phyloP scores from a whole-genome alignment of 2,797 vertebrate genomes.

The Clarias fuscus region DNA sequence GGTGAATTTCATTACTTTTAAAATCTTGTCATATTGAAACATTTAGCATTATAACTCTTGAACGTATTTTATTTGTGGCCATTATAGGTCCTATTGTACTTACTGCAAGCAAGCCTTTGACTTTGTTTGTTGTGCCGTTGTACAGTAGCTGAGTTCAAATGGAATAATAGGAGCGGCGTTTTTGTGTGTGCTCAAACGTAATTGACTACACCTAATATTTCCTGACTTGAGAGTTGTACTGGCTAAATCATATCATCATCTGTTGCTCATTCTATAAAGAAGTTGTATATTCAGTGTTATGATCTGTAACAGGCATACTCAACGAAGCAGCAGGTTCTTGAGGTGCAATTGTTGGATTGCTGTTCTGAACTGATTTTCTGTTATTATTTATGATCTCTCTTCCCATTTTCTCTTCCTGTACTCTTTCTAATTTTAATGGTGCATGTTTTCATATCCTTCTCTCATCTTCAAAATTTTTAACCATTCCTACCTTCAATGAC shows the following conservation, averaged over 20 bases:
- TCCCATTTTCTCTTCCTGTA: background rate
- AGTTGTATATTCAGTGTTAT: slow-evolving; percentile 2
- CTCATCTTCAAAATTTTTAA: background rate
- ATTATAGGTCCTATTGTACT: background rate
- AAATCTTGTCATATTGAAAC: background rate
- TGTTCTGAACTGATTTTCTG: slow-evolving; percentile 53
- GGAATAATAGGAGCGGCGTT: background rate
- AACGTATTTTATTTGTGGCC: slow-evolving; percentile 6
- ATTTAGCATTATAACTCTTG: background rate
- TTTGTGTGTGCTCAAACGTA: background rate
- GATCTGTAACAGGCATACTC: background rate
- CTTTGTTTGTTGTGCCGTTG: slow-evolving; percentile 12
- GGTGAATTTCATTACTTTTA: background rate
- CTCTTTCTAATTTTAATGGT: background rate
- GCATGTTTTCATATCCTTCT: background rate
- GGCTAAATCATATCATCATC: background rate
- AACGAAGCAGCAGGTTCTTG: background rate
- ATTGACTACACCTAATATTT: slow-evolving; percentile 20
- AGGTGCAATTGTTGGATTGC: background rate
- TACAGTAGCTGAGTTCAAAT: background rate
- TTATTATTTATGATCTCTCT: slow-evolving; percentile 43
- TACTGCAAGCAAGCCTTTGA: background rate
- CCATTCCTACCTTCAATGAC: background rate
- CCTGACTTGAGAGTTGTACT: background rate
- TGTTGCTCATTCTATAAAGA: slow-evolving; percentile 4